Base-by-base conservation (phyloP, 2,797 vertebrate species). In the Pseudochaenichthys georgianus region DNA sequence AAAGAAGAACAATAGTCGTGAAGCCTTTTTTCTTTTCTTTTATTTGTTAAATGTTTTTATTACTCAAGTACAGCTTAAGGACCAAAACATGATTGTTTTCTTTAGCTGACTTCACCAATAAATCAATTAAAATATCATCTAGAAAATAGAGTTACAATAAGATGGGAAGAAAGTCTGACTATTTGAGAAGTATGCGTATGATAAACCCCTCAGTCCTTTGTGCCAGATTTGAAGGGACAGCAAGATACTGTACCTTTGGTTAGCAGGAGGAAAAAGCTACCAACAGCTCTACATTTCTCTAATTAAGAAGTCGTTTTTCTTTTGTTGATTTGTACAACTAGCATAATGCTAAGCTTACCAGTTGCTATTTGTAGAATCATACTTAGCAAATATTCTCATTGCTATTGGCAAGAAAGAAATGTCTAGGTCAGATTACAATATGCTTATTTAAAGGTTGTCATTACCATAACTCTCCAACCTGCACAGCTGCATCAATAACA, bases 61-160 rank as follows among this genome's bases (percentile, higher is more conserved):
- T 51, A 47, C 43, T 61, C 52, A 58, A 52, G 61, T 17, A 65
- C 63, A 41, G 45, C 50, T 61, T 45, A 55, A 15, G 45, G 43
- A 3, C 58, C 11, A 21, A 42, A 70, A 48, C 43, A 34, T 59
- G 3, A 60, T 64, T 21, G 3, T 4, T 28, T 31, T 31, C 42
- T 72, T 16, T 9, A 65, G 51, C 41, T 58, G 28, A 28, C 28
- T 28, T 28, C 28, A 28, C 28, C 28, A 28, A 28, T 5, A 28
- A 67, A 73, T 71, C 59, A 38, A 53, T 21, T 61, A 38, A 82
- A 70, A 52, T 63, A 16, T 11, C 65, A 52, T 65, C 46, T 41
- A 11, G 16, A 42, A 50, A 59, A 46, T 61, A 23, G 72, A 31
- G 45, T 23, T 46, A 17, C 48, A 46, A 17, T 15, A 19, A 58